Evolutionary conservation across 2,113 vertebrate species (phyloP).

Genomic region (Sphaerodactylus townsendi): DNA sequence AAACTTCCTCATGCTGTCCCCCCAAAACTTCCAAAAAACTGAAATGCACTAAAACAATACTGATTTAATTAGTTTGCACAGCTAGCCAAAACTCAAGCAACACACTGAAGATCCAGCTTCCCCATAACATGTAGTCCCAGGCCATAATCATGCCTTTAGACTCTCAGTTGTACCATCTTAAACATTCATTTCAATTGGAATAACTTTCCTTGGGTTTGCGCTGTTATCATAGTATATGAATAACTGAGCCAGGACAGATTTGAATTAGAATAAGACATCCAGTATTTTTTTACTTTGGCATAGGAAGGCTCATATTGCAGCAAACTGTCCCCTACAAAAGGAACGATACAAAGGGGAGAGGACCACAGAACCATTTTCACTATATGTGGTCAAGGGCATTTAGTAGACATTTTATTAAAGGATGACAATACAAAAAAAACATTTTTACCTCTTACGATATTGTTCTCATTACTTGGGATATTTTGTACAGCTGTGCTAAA

Average conservation of each 20-base stretch:
- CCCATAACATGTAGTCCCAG: background rate
- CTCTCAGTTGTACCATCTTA: background rate
- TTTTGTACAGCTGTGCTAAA: background rate
- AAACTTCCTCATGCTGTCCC: no score
- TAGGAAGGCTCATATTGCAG: background rate
- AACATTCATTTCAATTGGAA: no score
- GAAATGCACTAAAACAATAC: no score
- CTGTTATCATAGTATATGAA: background rate
- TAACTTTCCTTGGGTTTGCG: background rate
- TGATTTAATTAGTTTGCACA: no score
- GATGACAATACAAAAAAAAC: background rate
- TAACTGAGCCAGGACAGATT: background rate
- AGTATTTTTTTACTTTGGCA: no score
- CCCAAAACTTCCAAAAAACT: no score
- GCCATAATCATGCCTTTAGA: background rate
- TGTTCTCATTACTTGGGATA: background rate
- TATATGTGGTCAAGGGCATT: background rate
- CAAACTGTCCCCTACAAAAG: background rate
- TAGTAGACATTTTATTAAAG: background rate
- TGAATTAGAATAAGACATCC: no score
- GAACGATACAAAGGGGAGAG: background rate
- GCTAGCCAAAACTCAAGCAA: no score
- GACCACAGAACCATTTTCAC: background rate
- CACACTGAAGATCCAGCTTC: background rate
- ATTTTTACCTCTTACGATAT: background rate